Evolutionary conservation across 2,888 invertebrate genomes (phyloP), one percentile per base, ranked within the genome.

Genomic region (Scrobipalpa atriplicella): DNA sequence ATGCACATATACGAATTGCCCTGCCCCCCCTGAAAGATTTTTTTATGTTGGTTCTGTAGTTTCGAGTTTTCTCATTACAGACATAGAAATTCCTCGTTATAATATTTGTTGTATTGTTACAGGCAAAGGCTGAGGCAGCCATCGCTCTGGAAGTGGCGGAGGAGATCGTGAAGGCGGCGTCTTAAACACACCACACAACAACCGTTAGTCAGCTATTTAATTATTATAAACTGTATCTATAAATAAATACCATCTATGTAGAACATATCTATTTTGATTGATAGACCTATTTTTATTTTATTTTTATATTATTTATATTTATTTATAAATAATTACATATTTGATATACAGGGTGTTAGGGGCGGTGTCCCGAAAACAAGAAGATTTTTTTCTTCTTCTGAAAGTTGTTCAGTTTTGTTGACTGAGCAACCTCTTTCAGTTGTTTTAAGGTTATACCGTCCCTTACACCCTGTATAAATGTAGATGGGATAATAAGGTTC

Each of bases 121-220:
- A 95, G 95, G 95, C 94, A 60, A 94, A 94, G 85, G 99, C 98
- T 16, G 98, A 98, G 93, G 99, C 99, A 64, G 95, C 95, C 70
- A 98, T 99, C 80, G 97, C 98, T 47, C 93, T 99, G 9, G 99
- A 99, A 92, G 98, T 98, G 65, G 98, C 97, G 64, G 98, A 99
- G 90, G 98, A 98, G 74, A 94, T 99, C 75, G 96, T 98, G 66
- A 97, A 97, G 89, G 98, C 99, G 71, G 94, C 95, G n/a, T 76
- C 86, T 16, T 85, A 84, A 81, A 91, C 87, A 72, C 67, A 10
- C 62, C 67, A 70, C 64, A 70, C 65, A 67, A 61, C 65, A 75
- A 78, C 76, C 72, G 79, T 82, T 88, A 87, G 86, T 80, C 76
- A 80, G 71, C 69, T 82, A 83, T 81, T 79, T 85, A 84, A 82